Conservation (phyloP, 2,797 vertebrate genomes). For the Morelia viridis region DNA sequence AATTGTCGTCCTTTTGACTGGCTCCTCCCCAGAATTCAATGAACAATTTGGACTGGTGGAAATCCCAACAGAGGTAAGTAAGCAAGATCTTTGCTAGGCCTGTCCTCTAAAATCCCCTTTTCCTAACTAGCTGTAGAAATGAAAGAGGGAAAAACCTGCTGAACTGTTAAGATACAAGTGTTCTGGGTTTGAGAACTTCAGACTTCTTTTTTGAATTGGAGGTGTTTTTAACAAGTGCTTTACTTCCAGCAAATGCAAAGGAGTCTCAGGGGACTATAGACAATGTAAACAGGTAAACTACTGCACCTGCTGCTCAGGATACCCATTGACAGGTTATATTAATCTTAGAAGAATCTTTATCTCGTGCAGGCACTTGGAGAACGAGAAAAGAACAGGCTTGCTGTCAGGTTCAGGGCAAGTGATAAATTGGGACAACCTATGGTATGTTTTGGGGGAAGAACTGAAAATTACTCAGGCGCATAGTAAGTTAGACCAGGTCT, state of each 20-base stretch:
- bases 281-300: not conserved
- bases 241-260: not conserved
- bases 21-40: slow-evolving; percentile 93
- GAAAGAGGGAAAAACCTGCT: too few relatives aligned
- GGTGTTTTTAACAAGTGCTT: not conserved
- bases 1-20: slow-evolving; percentile 85
- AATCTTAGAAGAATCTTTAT: not conserved
- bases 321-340: not conserved
- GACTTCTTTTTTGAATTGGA: not conserved
- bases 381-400: not conserved
- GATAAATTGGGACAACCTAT: not conserved
- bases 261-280: not conserved
- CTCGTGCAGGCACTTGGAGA: not conserved
- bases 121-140: not conserved
- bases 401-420: not conserved
- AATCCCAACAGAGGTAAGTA: slow-evolving; percentile 88
- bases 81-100: not conserved
- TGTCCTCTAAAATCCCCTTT: not conserved
- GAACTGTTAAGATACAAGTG: not conserved
- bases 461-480: not conserved
- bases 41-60: slow-evolving; percentile 94
- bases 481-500: not conserved
- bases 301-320: not conserved
- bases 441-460: not conserved
- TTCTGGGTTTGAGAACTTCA: not conserved